Percentiles rank a stretch among this genome's conserved stretches.
phyloP scores from a whole-genome alignment of 2,797 vertebrate genomes.

The Tenualosa ilisha region DNA sequence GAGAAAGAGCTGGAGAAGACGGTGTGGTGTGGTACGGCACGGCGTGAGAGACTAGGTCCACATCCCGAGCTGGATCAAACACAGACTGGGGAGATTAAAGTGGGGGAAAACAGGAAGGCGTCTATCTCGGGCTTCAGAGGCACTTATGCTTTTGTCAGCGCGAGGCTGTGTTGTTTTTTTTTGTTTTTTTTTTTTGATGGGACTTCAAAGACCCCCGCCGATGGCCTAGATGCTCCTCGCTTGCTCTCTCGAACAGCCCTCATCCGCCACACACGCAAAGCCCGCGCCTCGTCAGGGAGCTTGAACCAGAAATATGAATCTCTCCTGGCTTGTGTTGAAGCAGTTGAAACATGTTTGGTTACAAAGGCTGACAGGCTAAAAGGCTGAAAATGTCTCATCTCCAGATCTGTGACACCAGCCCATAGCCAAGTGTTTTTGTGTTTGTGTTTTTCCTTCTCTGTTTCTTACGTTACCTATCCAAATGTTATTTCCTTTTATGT shows the following conservation, averaged over 20 bases:
- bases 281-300: not conserved
- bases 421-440: slow-evolving; percentile 33
- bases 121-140: slow-evolving; percentile 14
- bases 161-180: not conserved
- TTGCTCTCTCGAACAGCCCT: not conserved
- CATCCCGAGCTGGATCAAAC: not conserved
- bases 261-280: not conserved
- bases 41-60: not conserved
- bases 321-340: not conserved
- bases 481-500: slow-evolving; percentile 25
- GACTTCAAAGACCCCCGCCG: slow-evolving; percentile 28
- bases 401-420: slow-evolving; percentile 34
- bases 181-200: not conserved
- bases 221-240: slow-evolving; percentile 5
- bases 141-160: not conserved
- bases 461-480: not conserved
- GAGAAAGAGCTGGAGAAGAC: not conserved
- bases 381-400: slow-evolving; percentile 8
- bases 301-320: not conserved
- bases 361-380: not conserved
- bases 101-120: not conserved
- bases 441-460: not conserved
- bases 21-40: not conserved
- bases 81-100: not conserved
- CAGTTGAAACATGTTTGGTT: not conserved